These are phyloP conservation scores for Cheilosia vernalis DNA, from an alignment of 2,888 invertebrate species.

Conservation along the genomic window DNA sequence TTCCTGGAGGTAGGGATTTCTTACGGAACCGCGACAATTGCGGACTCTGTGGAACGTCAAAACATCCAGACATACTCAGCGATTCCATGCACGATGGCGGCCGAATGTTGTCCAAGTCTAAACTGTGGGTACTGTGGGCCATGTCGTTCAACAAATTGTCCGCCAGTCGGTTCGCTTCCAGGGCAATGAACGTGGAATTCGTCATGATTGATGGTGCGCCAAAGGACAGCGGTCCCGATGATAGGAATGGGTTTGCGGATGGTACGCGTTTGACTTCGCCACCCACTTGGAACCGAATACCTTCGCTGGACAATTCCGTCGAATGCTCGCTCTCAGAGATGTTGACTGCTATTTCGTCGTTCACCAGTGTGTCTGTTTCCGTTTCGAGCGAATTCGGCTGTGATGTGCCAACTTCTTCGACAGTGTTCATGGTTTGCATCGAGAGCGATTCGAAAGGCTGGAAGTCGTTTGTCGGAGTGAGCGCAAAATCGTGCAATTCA, in stretches of 20 bases:
- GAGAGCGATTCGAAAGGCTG: slow-evolving; percentile 71
- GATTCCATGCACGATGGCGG: slow-evolving; percentile 92
- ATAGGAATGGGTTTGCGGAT: slow-evolving; percentile 70
- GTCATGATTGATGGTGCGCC: slow-evolving; percentile 86
- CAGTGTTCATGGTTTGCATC: slow-evolving; percentile 61
- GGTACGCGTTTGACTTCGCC: slow-evolving; percentile 80
- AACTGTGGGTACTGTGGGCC: slow-evolving; percentile 86
- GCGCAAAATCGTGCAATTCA: slow-evolving; percentile 78
- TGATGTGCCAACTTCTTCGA: slow-evolving; percentile 66
- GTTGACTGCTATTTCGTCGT: slow-evolving; percentile 71
- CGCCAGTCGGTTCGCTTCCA: slow-evolving; percentile 89
- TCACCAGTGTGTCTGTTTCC: slow-evolving; percentile 79
- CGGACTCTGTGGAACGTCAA: slow-evolving; percentile 81
- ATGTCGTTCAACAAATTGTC: slow-evolving; percentile 84
- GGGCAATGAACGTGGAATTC: slow-evolving; percentile 89
- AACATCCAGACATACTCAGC: slow-evolving; percentile 85
- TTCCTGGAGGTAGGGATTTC: slow-evolving; percentile 88
- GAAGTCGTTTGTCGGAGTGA: slow-evolving; percentile 81
- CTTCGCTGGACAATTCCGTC: slow-evolving; percentile 61
- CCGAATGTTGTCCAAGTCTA: slow-evolving; percentile 89
- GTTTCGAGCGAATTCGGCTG: slow-evolving; percentile 80
- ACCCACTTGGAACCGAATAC: slow-evolving; percentile 80
- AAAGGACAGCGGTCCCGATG: slow-evolving; percentile 82
- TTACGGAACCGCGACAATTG: slow-evolving; percentile 85
- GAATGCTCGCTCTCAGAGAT: slow-evolving; percentile 70